Evolutionary conservation across 2,113 vertebrate species (phyloP), one percentile per base, ranked within the genome.

Genomic region (Bothrops jararaca): DNA sequence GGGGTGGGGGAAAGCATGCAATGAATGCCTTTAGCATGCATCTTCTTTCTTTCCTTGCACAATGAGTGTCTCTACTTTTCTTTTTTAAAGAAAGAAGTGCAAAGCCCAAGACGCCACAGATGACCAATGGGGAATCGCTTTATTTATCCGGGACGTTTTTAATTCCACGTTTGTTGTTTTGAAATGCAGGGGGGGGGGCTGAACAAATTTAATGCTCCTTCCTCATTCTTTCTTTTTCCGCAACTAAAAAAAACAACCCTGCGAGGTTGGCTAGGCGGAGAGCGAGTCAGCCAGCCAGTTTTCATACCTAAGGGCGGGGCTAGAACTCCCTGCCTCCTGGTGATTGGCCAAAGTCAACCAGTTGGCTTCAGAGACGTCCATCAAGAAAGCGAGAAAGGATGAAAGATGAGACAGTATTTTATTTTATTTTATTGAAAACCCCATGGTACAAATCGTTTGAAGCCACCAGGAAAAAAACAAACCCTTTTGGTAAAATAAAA

Each of bases 21-120:
- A 34, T 3, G 0, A n/a, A n/a, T 34, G 1, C 4, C 1, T 29
- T 1, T 2, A 6, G n/a, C 1, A 0, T 6, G 29, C 64, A 18
- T 5, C 13, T 6, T n/a, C 26, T n/a, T 15, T n/a, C 60, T 6
- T 69, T n/a, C 64, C 64, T 74, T 34, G 64, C 29, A 74, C 0
- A 5, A 69, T 13, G 29, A 20, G 69, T 7, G 2, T 20, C 34
- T 80, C 18, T 22, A 22, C 34, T 18, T 39, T 1, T 3, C n/a
- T 39, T 80, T 8, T 7, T 22, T 50, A 50, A 50, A 50, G 48
- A 50, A 50, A 50, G 10, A 50, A 50, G 48, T 8, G 48, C 48
- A 1, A 50, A 9, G 7, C 48, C 7, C 48, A 50, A 9, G 48
- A 50, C 48, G 1, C 48, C 48, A 8, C 8, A 0, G 8, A 9